Conservation (phyloP, 2,888 invertebrate genomes). For the Sinhomidia bicolor region DNA sequence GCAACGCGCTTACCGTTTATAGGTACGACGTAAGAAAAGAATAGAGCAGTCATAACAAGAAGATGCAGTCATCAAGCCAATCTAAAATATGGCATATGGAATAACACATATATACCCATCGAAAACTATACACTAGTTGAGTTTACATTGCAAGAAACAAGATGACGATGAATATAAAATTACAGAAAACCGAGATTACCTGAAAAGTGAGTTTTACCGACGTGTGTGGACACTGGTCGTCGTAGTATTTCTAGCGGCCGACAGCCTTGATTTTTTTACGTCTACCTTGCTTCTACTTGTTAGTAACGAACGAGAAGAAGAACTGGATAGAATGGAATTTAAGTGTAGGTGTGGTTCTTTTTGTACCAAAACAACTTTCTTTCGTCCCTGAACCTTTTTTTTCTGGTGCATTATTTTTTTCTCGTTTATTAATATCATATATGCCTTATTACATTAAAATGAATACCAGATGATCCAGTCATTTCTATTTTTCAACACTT, state of each 20-base stretch:
- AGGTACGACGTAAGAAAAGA: no score
- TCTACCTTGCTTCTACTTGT: neutral
- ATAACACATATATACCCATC: no score
- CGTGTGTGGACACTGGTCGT: neutral
- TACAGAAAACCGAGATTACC: constrained; percentile 51
- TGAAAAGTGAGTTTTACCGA: constrained; percentile 52
- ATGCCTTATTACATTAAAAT: neutral
- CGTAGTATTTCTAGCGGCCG: constrained; percentile 9
- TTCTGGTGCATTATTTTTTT: neutral
- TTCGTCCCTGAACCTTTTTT: constrained; percentile 31
- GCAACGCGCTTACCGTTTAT: constrained; percentile 3
- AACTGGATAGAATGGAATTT: neutral
- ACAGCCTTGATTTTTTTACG: constrained; percentile 25
- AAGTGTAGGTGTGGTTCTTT: constrained; percentile 60
- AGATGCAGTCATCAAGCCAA: neutral
- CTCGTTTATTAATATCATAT: neutral
- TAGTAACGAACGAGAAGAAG: no score
- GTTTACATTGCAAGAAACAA: constrained; percentile 20
- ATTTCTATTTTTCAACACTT: constrained; percentile 54
- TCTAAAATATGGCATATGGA: constrained; percentile 14
- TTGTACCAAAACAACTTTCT: constrained; percentile 61
- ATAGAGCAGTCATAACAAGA: constrained; percentile 11
- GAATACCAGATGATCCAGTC: constrained; percentile 35
- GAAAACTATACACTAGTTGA: no score
- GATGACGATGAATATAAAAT: neutral